Evolutionary conservation across 2,113 vertebrate species (phyloP).

Genomic region (Phoenicopterus ruber): DNA sequence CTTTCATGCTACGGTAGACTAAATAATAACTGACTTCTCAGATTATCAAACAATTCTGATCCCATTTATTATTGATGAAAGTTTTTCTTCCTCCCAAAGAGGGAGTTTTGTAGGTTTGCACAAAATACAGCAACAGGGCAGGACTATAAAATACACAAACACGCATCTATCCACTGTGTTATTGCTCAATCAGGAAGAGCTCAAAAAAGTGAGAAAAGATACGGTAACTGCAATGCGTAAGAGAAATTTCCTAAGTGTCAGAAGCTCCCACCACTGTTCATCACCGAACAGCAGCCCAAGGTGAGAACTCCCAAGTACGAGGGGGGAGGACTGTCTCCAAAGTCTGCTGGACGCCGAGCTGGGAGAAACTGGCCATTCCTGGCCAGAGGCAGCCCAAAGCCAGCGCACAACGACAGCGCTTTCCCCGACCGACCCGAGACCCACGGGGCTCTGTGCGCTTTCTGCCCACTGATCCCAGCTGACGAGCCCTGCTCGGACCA

Average conservation of each 20-base stretch:
- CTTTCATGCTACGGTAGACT: background rate
- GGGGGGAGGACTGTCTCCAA: background rate
- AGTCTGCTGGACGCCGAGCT: background rate
- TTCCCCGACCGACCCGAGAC: rapidly evolving
- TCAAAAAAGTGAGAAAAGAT: background rate
- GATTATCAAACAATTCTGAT: background rate
- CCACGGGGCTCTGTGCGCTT: rapidly evolving
- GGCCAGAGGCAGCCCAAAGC: background rate
- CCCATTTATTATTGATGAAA: background rate
- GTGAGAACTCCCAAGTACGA: background rate
- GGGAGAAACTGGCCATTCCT: rapidly evolving
- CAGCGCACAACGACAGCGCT: rapidly evolving
- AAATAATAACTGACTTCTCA: background rate
- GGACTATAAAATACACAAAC: background rate
- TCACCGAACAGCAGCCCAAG: background rate
- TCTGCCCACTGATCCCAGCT: background rate
- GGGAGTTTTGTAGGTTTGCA: background rate
- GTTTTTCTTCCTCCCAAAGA: background rate
- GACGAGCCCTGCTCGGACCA: rapidly evolving
- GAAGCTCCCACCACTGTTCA: background rate
- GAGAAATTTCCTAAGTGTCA: background rate
- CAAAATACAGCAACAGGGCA: background rate
- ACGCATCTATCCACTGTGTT: rapidly evolving
- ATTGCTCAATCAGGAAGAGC: background rate
- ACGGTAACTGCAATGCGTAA: rapidly evolving